Conservation (phyloP, 1,140 invertebrate genomes). For the Drosophila nasuta region DNA sequence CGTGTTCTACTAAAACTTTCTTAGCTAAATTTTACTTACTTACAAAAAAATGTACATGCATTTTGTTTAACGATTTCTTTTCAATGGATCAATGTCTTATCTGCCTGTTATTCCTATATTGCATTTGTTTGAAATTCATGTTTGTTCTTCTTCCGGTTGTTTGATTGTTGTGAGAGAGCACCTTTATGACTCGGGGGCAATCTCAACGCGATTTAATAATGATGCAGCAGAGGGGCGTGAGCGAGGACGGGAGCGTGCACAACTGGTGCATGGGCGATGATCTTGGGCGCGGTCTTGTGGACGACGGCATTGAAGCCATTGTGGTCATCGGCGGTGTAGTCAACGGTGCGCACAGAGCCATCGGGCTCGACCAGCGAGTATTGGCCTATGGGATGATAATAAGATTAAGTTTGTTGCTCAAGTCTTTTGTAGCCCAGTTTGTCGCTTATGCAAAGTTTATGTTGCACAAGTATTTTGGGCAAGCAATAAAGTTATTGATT, state of each 20-base stretch:
- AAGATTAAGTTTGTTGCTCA: constrained; percentile 1
- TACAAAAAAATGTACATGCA: constrained; percentile 60
- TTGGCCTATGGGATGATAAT: constrained; percentile 78
- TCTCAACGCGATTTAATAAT: constrained; percentile 61
- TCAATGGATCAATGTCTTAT: constrained; percentile 56
- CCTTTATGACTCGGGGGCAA: constrained; percentile 54
- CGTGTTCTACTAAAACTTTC: constrained; percentile 65
- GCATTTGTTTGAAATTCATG: constrained; percentile 46
- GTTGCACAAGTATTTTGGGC: constrained; percentile 16
- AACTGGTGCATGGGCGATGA: constrained; percentile 75
- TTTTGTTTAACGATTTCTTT: constrained; percentile 39
- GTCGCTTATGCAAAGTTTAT: constrained; percentile 15
- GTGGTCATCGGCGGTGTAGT: constrained; percentile 90
- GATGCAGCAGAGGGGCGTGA: constrained; percentile 74
- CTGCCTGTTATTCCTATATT: constrained; percentile 67
- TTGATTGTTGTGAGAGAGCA: constrained; percentile 61
- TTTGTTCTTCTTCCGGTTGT: constrained; percentile 58
- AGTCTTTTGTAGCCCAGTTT: constrained; percentile 7
- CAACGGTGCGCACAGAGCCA: constrained; percentile 87
- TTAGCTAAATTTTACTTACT: constrained; percentile 76
- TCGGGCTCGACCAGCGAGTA: constrained; percentile 87
- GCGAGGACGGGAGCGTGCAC: constrained; percentile 69
- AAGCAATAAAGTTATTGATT: constrained; percentile 4
- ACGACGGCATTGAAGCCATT: constrained; percentile 87
- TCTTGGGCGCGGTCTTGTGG: constrained; percentile 85